These are phyloP conservation scores for Sebastes matsubarae DNA, from an alignment of 2,797 vertebrate species.

Conservation along the genomic window DNA sequence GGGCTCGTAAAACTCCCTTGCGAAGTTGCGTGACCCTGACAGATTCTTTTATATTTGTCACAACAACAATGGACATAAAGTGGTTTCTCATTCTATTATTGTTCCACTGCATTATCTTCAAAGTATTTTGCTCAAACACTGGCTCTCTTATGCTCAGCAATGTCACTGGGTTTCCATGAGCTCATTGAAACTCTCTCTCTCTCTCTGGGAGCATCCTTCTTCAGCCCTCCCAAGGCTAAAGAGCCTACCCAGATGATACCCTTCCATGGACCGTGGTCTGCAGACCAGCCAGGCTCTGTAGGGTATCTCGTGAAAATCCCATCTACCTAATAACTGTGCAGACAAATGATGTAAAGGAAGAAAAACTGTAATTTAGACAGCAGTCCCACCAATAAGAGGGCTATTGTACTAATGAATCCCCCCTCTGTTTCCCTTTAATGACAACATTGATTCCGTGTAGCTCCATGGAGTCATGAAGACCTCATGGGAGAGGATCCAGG, in stretches of 20 bases:
- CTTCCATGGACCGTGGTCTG: background rate
- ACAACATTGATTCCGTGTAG: constrained; percentile 11
- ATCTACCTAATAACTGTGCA: background rate
- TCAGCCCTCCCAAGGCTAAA: constrained; percentile 12
- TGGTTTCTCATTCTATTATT: constrained; percentile 24
- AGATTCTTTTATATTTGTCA: constrained; percentile 39
- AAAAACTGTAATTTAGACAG: background rate
- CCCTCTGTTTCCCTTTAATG: background rate
- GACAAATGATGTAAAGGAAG: constrained; percentile 12
- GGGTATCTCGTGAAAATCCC: background rate
- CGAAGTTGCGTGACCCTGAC: constrained; percentile 37
- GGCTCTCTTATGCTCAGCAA: constrained; percentile 5
- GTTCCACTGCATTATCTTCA: constrained; percentile 55
- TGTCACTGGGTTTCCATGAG: constrained; percentile 48
- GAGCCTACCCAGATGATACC: constrained; percentile 7
- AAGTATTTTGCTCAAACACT: constrained; percentile 39
- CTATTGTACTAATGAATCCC: constrained; percentile 11
- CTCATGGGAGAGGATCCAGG: constrained; percentile 17
- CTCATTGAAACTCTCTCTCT: constrained; percentile 29
- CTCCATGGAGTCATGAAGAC: constrained; percentile 6
- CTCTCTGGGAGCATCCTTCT: constrained; percentile 16
- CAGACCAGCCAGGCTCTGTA: background rate
- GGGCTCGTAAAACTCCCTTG: constrained; percentile 17
- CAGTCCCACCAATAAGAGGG: background rate
- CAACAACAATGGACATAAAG: constrained; percentile 38